A percentile compares a stretch with the other conserved stretches of the same genome.
Conservation (phyloP, 2,888 invertebrate species). For the Apantesis nais region DNA sequence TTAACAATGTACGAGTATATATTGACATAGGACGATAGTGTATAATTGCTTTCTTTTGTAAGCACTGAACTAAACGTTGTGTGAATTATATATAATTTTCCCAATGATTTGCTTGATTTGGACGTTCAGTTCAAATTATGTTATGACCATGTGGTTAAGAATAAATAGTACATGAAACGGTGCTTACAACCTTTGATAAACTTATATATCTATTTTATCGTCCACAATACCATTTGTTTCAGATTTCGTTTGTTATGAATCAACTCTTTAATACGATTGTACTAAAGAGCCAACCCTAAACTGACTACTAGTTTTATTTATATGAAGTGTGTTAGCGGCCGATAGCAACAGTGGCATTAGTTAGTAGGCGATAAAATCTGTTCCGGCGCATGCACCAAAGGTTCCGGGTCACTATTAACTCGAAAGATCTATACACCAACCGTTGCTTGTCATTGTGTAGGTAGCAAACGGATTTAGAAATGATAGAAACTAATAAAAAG, state of each 20-base stretch:
- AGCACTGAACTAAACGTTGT: background rate
- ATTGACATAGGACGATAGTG: background rate
- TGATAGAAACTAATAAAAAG: too few species aligned
- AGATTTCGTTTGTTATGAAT: background rate
- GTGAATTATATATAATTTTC: background rate
- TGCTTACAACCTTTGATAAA: background rate
- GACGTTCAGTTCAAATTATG: too few species aligned
- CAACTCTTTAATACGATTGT: background rate
- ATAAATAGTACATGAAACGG: background rate
- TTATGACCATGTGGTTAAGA: background rate
- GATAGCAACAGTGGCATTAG: slow-evolving; percentile 45
- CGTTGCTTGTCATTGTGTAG: slow-evolving; percentile 14
- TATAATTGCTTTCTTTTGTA: background rate
- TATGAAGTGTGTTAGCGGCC: slow-evolving; percentile 39
- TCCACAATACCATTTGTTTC: background rate
- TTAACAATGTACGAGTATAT: too few species aligned
- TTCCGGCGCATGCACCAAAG: slow-evolving; percentile 33
- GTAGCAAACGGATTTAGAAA: slow-evolving; percentile 1
- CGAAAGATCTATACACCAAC: slow-evolving; percentile 15
- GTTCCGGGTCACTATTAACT: slow-evolving; percentile 31
- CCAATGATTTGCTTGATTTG: too few species aligned
- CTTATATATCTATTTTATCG: too few species aligned
- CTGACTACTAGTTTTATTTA: slow-evolving; percentile 36
- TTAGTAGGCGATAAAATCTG: slow-evolving; percentile 47
- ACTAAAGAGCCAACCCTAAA: slow-evolving; percentile 36